phyloP scores from a whole-genome alignment of 2,113 vertebrate genomes.

The Cryptoleucopteryx plumbea region DNA sequence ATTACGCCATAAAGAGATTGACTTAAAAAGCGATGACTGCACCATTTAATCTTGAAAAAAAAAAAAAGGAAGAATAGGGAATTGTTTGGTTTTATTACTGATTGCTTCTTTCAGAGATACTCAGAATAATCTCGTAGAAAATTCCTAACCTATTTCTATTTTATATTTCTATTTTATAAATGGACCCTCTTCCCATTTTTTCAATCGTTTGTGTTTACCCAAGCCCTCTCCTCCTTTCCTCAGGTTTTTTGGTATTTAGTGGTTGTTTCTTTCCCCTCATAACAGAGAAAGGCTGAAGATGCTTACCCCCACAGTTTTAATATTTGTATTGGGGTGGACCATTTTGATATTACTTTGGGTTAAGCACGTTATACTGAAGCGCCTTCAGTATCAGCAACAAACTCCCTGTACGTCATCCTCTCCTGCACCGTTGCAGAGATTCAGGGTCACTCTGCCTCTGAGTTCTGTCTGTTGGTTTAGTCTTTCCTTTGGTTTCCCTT shows the following conservation, averaged over 20 bases:
- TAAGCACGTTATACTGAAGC: background rate
- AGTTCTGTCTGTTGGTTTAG: background rate
- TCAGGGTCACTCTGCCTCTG: background rate
- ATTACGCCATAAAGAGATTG: background rate
- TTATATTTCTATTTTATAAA: background rate
- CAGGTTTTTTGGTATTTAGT: background rate
- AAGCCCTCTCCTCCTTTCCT: background rate
- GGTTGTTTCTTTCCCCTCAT: accelerated
- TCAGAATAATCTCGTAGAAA: background rate
- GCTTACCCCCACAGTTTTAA: background rate
- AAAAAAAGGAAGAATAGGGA: background rate
- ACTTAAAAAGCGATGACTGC: background rate
- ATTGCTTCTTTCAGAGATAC: background rate
- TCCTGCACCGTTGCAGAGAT: background rate
- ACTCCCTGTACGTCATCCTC: background rate
- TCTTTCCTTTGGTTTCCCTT: background rate
- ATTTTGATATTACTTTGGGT: background rate
- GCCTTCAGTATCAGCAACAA: background rate
- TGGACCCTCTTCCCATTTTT: background rate
- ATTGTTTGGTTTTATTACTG: background rate
- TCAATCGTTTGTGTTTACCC: background rate
- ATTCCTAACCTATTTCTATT: background rate
- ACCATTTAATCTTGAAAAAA: background rate
- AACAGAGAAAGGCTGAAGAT: background rate
- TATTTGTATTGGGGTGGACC: background rate